phyloP scores from a whole-genome alignment of 2,797 vertebrate species.

The Harpagifer antarcticus region DNA sequence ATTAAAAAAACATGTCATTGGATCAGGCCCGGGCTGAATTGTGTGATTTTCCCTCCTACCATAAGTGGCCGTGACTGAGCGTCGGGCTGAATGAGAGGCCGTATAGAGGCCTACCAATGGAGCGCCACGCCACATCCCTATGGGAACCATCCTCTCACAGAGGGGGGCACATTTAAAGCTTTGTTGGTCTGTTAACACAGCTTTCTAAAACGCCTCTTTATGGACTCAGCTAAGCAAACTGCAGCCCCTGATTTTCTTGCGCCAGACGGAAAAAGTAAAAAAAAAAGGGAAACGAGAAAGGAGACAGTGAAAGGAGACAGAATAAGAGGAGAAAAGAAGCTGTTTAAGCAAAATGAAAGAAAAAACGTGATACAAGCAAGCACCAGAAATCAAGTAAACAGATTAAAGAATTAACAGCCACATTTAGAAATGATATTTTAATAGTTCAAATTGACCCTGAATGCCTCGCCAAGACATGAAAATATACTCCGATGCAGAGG shows the following conservation, averaged over 20 bases:
- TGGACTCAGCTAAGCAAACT: constrained; percentile 81
- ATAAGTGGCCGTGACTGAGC: constrained; percentile 84
- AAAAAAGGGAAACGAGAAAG: constrained; percentile 9
- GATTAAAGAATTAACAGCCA: too few species aligned
- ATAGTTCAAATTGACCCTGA: constrained; percentile 15
- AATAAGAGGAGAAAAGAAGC: constrained; percentile 14
- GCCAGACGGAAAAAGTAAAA: constrained; percentile 57
- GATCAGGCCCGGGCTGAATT: constrained; percentile 81
- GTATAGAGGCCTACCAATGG: constrained; percentile 73
- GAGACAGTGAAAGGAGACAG: constrained; percentile 18
- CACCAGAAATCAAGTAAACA: background rate
- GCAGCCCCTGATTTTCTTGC: constrained; percentile 64
- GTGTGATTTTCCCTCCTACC: constrained; percentile 78
- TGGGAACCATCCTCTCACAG: constrained; percentile 80
- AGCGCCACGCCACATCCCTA: constrained; percentile 74
- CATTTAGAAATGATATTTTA: constrained; percentile 23
- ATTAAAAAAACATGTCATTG: constrained; percentile 86
- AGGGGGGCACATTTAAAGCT: constrained; percentile 78
- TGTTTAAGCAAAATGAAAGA: constrained; percentile 18
- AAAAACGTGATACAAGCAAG: background rate
- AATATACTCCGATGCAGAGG: constrained; percentile 13
- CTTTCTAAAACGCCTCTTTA: constrained; percentile 82
- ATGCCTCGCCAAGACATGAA: background rate
- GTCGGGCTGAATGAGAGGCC: constrained; percentile 78
- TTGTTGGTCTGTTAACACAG: constrained; percentile 83